Conservation (phyloP, 2,113 vertebrate genomes). For the Rissa tridactyla region DNA sequence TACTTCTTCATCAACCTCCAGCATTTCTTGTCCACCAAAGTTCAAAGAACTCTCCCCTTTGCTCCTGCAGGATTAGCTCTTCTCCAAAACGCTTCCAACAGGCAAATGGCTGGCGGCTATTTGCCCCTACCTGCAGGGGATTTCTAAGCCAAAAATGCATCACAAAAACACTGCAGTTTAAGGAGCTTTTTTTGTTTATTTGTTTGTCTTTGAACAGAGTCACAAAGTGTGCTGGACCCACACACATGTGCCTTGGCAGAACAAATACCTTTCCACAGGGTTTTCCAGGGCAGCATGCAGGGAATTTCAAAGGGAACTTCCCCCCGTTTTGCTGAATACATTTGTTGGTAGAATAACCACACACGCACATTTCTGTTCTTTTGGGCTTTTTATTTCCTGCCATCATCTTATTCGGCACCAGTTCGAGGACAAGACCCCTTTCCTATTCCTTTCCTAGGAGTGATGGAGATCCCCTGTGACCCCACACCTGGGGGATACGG, state of each 20-base stretch:
- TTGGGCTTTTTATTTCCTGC: not conserved
- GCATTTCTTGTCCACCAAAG: not conserved
- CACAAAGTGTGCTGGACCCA: not conserved
- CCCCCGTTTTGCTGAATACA: not conserved
- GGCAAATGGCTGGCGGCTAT: not conserved
- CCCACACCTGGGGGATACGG: not conserved
- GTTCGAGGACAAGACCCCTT: not conserved
- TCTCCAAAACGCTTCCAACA: not conserved
- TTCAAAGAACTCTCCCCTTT: not conserved
- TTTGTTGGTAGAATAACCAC: not conserved
- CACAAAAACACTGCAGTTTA: not conserved
- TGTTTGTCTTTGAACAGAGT: not conserved
- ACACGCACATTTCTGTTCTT: not conserved
- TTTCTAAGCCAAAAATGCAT: not conserved
- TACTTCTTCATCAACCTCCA: not conserved
- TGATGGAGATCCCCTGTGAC: not conserved
- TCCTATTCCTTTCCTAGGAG: not conserved
- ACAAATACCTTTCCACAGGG: conserved; percentile 5
- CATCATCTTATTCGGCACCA: not conserved
- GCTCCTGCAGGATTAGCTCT: not conserved
- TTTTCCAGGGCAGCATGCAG: not conserved
- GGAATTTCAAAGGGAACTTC: not conserved
- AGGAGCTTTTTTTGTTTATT: not conserved
- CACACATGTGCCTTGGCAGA: not conserved
- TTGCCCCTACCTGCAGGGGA: not conserved